phyloP scores from a whole-genome alignment of 2,888 invertebrate genomes.

The Nephrotoma guestfalica region DNA sequence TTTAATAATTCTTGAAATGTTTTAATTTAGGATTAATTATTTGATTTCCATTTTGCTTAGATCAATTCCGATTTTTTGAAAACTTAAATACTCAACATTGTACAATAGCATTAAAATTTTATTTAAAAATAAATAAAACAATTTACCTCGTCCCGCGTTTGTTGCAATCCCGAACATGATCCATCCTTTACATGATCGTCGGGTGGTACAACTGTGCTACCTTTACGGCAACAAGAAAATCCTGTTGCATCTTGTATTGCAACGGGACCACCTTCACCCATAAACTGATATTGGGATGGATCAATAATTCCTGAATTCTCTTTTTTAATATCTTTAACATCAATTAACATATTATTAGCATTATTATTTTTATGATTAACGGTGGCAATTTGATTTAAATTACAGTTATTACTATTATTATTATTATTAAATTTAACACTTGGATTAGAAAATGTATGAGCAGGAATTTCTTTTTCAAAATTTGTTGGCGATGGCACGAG shows the following conservation, averaged over 20 bases:
- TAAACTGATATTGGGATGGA: slow-evolving; percentile 37
- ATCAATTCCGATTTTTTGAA: too few relatives aligned
- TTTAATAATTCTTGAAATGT: too few relatives aligned
- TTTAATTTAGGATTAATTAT: too few relatives aligned
- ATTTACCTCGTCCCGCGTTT: slow-evolving; percentile 52
- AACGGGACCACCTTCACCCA: slow-evolving; percentile 56
- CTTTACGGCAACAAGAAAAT: slow-evolving; percentile 59
- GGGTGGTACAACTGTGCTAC: slow-evolving; percentile 55
- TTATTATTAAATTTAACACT: slow-evolving; percentile 14
- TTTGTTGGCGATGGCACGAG: slow-evolving; percentile 30
- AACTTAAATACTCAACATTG: too few relatives aligned
- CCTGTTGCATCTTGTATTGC: slow-evolving; percentile 45
- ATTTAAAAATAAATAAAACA: not conserved
- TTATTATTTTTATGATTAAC: not conserved
- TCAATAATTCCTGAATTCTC: not conserved
- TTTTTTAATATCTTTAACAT: not conserved
- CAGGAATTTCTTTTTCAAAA: slow-evolving; percentile 33
- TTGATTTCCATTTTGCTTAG: too few relatives aligned
- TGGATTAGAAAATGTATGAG: slow-evolving; percentile 32
- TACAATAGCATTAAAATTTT: too few relatives aligned
- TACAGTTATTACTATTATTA: not conserved
- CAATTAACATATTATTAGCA: not conserved
- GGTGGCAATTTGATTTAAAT: not conserved
- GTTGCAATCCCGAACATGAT: slow-evolving; percentile 55
- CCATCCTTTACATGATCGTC: slow-evolving; percentile 59